A percentile compares a stretch with the other conserved stretches of the same genome.
Conservation (phyloP, 2,797 vertebrate genomes). For the Eospalax fontanierii region DNA sequence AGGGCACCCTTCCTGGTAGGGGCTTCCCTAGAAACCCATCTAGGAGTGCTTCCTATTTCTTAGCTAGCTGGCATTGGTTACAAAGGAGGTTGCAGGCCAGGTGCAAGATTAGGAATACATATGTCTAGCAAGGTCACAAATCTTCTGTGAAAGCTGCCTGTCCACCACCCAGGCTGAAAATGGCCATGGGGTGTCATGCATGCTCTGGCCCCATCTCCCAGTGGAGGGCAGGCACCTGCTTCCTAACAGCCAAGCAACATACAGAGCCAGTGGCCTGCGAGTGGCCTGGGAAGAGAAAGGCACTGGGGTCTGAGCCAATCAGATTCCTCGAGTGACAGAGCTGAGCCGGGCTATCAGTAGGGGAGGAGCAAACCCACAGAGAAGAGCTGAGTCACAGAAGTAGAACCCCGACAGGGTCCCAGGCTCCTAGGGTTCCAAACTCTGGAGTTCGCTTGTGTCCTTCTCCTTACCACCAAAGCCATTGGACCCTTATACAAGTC, state of each 20-base stretch:
- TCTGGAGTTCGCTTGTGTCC: not conserved
- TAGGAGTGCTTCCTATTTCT: not conserved
- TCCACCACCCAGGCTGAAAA: too few relatives aligned
- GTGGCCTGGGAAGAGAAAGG: not conserved
- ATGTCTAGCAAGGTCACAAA: not conserved
- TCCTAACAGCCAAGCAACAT: not conserved
- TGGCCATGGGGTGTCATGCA: not conserved
- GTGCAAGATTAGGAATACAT: not conserved
- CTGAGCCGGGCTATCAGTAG: not conserved
- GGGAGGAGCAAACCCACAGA: not conserved
- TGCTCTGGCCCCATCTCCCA: not conserved
- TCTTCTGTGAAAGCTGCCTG: not conserved
- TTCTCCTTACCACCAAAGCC: rapidly evolving
- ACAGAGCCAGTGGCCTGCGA: not conserved
- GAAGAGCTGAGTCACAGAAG: not conserved
- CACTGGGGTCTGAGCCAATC: not conserved
- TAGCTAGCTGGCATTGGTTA: not conserved
- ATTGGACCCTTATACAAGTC: rapidly evolving
- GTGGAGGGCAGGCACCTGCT: not conserved
- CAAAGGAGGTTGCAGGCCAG: not conserved
- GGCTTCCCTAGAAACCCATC: not conserved
- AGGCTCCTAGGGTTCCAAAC: not conserved
- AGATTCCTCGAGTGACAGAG: not conserved
- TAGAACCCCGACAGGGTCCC: not conserved
- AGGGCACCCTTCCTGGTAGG: not conserved